These are phyloP conservation scores for Stenichneumon culpator DNA, from an alignment of 2,888 invertebrate genomes.

Conservation along the genomic window DNA sequence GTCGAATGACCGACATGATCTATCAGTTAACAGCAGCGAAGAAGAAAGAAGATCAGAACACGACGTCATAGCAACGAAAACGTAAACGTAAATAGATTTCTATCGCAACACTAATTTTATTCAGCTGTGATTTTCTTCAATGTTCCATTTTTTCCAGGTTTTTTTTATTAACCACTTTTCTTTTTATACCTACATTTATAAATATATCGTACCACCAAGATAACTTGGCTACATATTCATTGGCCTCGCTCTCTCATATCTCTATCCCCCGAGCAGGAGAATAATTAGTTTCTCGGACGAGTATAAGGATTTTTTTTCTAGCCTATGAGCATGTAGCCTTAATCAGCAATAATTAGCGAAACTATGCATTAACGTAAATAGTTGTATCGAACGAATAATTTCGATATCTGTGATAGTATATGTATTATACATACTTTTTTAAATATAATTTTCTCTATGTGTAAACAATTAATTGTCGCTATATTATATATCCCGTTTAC, in stretches of 20 bases:
- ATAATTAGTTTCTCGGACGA: not conserved
- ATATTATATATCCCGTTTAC: slow-evolving; percentile 31
- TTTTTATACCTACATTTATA: slow-evolving; percentile 58
- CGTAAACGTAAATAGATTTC: slow-evolving; percentile 50
- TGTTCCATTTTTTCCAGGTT: slow-evolving; percentile 1
- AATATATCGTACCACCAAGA: slow-evolving; percentile 67
- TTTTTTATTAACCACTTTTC: slow-evolving; percentile 47
- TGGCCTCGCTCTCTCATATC: slow-evolving; percentile 19
- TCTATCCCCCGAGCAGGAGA: not conserved
- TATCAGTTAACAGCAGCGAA: slow-evolving; percentile 81
- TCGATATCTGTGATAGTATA: slow-evolving; percentile 1
- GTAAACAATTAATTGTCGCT: slow-evolving; percentile 40
- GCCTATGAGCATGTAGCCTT: slow-evolving; percentile 22
- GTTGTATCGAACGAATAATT: slow-evolving; percentile 8
- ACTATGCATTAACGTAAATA: not conserved
- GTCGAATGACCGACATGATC: slow-evolving; percentile 82
- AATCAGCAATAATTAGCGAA: slow-evolving; percentile 12
- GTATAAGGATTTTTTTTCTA: not conserved
- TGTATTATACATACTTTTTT: slow-evolving; percentile 19
- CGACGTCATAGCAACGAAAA: slow-evolving; percentile 59
- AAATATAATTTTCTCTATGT: slow-evolving; percentile 36
- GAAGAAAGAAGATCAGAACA: slow-evolving; percentile 74
- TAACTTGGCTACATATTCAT: slow-evolving; percentile 67
- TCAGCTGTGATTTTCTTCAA: not conserved
- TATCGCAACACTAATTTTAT: not conserved